Evolutionary conservation across 2,797 vertebrate species (phyloP), one percentile per base, ranked within the genome.

Genomic region (Sebastolobus alascanus): DNA sequence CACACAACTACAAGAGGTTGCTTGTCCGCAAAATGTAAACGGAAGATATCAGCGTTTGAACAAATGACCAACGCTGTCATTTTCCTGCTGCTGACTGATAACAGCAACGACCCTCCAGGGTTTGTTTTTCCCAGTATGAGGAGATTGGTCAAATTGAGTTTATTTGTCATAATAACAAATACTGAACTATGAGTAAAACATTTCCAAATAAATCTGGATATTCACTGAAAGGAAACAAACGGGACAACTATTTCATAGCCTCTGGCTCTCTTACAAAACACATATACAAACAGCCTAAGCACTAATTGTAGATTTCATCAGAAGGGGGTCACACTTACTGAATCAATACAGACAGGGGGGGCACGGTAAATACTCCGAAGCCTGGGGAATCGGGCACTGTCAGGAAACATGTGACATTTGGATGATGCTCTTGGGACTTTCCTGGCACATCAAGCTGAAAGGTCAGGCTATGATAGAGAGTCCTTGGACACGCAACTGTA

Each of bases 341-440:
- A 82, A 80, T 80, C 82, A 63, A 77, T 77, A 72, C 50, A 77
- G 71, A 20, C 29, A 8, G 50, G 8, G 50, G 64, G 52, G 46
- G 84, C 65, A 13, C 27, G 6, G 83, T 85, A 79, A 90, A 89
- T 67, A 86, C 43, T 79, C 77, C 5, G 37, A 72, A 50, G 68
- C 68, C 68, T 40, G 43, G 58, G 78, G 79, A 31, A 80, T 80
- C 65, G 68, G 67, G 43, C 52, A 46, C 50, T 83, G 80, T 85
- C 82, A 87, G 72, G 79, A 83, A 87, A 86, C 83, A 87, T 73
- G 87, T 93, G 92, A 93, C 94, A 95, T 94, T 94, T 94, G 87
- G 71, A 92, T 43, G 60, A 65, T 40, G 46, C 84, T 92, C 87
- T 90, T 80, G 82, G 90, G 88, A 84, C 86, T 88, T 83, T 88